A percentile compares a stretch with the other conserved stretches of the same genome.
Conservation (phyloP, 2,113 vertebrate species). For the Acanthochromis polyacanthus region DNA sequence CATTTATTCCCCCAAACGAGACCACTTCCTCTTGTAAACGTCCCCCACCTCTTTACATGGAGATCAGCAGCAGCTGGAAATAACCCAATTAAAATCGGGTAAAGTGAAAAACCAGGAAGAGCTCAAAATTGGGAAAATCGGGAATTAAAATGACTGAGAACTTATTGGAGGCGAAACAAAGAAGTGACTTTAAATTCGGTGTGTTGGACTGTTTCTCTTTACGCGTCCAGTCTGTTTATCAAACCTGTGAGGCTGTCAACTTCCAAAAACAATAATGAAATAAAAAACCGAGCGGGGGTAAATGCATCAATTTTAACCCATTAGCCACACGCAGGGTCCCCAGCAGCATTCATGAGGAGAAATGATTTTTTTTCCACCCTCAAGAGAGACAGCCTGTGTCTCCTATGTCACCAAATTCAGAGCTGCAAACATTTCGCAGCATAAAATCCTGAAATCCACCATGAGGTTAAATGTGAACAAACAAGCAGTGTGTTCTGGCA, state of each 20-base stretch:
- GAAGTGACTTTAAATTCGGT: not conserved
- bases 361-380: constrained; percentile 26
- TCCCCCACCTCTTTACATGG: not conserved
- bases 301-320: constrained; percentile 21
- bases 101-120: not conserved
- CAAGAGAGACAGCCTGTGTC: not conserved
- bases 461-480: constrained; percentile 10
- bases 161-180: not conserved
- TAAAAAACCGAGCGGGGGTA: not conserved
- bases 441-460: constrained; percentile 19
- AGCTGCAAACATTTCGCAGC: not conserved
- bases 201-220: not conserved
- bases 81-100: constrained; percentile 44
- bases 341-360: constrained; percentile 12
- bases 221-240: not conserved
- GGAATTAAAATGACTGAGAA: constrained; percentile 10
- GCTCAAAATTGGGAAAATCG: constrained; percentile 3
- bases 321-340: constrained; percentile 16
- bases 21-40: constrained; percentile 38
- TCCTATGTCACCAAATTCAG: not conserved
- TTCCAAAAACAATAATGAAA: not conserved
- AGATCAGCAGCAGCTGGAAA: constrained; percentile 63
- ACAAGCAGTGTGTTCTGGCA: not conserved
- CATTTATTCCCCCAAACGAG: constrained; percentile 31
- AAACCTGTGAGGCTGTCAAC: constrained; percentile 23